A percentile compares a stretch with the other conserved stretches of the same genome.
These are phyloP conservation scores for Crotophaga sulcirostris DNA, from an alignment of 2,113 vertebrate genomes.

Conservation along the genomic window DNA sequence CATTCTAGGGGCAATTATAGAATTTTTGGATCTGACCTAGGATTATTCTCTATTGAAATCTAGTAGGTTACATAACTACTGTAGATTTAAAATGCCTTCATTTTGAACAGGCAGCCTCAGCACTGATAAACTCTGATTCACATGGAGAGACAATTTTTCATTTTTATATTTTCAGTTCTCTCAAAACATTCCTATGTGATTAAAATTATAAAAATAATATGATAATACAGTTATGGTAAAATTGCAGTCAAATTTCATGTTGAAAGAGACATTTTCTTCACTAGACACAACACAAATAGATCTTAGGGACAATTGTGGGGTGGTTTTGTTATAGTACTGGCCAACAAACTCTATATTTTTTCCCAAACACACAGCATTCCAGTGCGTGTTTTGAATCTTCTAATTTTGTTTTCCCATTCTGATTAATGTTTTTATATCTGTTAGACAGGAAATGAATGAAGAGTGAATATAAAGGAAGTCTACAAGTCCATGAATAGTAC, in stretches of 20 bases:
- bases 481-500: not conserved
- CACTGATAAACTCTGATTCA: not conserved
- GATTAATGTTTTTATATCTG: not conserved
- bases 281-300: not conserved
- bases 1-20: not conserved
- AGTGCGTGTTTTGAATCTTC: not conserved
- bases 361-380: not conserved
- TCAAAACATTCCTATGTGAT: not conserved
- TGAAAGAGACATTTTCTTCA: not conserved
- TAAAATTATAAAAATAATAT: not conserved
- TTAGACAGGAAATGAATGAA: not conserved
- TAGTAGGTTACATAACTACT: not conserved
- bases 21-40: not conserved
- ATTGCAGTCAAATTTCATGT: not conserved
- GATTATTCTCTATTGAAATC: not conserved
- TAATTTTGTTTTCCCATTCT: not conserved
- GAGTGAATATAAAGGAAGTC: not conserved
- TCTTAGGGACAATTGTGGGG: rapidly evolving
- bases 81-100: not conserved
- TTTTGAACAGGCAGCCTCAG: not conserved
- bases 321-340: not conserved
- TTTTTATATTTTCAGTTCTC: not conserved
- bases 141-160: not conserved
- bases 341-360: not conserved
- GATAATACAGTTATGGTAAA: not conserved